Percentiles rank a stretch among this genome's conserved stretches.
Evolutionary conservation across 2,888 invertebrate species (phyloP).

Genomic region (Heliconius sara): DNA sequence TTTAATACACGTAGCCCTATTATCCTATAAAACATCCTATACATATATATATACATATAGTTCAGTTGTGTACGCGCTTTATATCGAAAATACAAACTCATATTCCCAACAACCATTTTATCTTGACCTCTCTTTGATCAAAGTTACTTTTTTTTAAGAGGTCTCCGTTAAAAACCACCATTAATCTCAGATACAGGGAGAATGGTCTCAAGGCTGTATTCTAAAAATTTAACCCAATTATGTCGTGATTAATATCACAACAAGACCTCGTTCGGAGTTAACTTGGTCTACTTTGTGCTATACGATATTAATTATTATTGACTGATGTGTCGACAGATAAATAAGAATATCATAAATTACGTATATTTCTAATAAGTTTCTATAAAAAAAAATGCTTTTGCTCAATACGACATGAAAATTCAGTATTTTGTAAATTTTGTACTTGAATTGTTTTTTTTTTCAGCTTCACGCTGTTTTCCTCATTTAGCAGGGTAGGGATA

Average conservation of each 20-base stretch:
- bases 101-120: conserved; percentile 39
- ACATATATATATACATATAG: background rate
- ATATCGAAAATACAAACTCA: conserved; percentile 46
- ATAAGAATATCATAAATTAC: background rate
- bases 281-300: conserved; percentile 48
- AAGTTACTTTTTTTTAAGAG: conserved; percentile 25
- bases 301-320: conserved; percentile 38
- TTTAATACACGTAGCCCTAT: background rate
- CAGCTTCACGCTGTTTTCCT: no score
- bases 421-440: no score
- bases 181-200: conserved; percentile 45
- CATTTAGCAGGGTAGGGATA: no score
- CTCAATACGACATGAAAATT: no score
- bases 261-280: conserved; percentile 47
- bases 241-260: conserved; percentile 50
- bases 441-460: no score
- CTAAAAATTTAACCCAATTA: conserved; percentile 49
- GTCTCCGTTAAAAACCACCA: conserved; percentile 37
- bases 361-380: background rate
- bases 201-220: conserved; percentile 47
- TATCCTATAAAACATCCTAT: background rate
- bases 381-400: background rate
- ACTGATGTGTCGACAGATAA: background rate
- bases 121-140: conserved; percentile 34
- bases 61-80: conserved; percentile 28